Conservation (phyloP, 2,797 vertebrate species). For the Diceros bicornis region DNA sequence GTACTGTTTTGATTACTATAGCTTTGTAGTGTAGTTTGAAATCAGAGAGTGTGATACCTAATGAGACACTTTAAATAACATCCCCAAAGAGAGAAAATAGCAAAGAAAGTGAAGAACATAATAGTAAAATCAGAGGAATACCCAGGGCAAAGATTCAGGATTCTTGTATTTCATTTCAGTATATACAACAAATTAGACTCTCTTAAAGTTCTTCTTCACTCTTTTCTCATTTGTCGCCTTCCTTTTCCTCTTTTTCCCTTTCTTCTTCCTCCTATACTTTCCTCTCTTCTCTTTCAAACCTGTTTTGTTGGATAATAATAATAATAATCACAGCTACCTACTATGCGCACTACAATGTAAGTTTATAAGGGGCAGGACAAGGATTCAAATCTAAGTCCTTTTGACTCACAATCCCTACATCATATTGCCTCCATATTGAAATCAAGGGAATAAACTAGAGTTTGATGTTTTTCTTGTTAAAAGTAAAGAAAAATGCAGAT, state of each 20-base stretch:
- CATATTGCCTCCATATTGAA: background rate
- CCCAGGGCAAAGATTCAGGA: background rate
- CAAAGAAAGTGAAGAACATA: background rate
- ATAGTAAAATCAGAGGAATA: background rate
- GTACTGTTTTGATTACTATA: too few relatives aligned
- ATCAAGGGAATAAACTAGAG: background rate
- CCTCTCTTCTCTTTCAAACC: background rate
- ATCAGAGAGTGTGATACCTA: too few relatives aligned
- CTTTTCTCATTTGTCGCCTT: background rate
- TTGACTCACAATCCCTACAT: background rate
- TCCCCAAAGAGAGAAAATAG: background rate
- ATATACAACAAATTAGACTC: background rate
- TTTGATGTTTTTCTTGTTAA: conserved; percentile 22
- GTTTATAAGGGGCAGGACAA: background rate
- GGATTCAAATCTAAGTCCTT: background rate
- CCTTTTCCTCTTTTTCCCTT: background rate
- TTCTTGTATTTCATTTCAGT: background rate
- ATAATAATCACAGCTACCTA: background rate
- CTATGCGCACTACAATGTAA: background rate
- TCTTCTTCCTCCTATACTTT: background rate
- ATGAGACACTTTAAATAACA: background rate
- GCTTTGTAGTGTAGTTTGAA: too few relatives aligned
- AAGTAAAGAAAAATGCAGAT: conserved; percentile 22
- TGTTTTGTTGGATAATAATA: background rate
- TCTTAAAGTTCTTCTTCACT: background rate